A percentile compares a stretch with the other conserved stretches of the same genome.
Evolutionary conservation across 2,888 invertebrate species (phyloP).

Genomic region (Harpalus rufipes): DNA sequence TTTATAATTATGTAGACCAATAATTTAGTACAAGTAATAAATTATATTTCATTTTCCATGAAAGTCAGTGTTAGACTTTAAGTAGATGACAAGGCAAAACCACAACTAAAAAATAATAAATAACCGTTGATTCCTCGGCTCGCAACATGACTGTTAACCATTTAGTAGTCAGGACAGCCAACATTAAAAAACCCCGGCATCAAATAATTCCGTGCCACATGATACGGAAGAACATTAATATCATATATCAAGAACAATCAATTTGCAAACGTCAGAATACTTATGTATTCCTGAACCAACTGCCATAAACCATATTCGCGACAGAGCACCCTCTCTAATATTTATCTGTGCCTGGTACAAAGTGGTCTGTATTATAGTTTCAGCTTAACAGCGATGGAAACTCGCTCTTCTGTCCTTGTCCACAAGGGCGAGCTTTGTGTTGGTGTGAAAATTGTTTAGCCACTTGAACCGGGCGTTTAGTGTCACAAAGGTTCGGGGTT

Average conservation of each 20-base stretch:
- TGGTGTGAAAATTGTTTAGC: conserved; percentile 62
- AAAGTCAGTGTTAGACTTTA: conserved; percentile 23
- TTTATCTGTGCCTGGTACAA: conserved; percentile 67
- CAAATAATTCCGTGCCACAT: conserved; percentile 64
- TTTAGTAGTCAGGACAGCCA: conserved; percentile 54
- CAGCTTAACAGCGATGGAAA: conserved; percentile 19
- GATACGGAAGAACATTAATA: conserved; percentile 66
- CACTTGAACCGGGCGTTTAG: conserved; percentile 61
- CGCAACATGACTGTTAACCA: conserved; percentile 54
- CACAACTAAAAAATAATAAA: conserved; percentile 61
- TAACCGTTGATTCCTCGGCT: conserved; percentile 23
- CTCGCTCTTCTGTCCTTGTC: neutral
- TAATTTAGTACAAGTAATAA: conserved; percentile 17
- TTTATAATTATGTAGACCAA: neutral
- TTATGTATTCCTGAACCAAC: conserved; percentile 61
- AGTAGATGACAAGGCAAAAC: conserved; percentile 41
- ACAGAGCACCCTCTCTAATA: conserved; percentile 58
- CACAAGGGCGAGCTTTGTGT: conserved; percentile 34
- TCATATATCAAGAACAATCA: conserved; percentile 67
- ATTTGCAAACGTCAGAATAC: conserved; percentile 66
- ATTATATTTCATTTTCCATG: conserved; percentile 2
- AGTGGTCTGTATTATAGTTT: conserved; percentile 59
- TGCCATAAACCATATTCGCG: conserved; percentile 60
- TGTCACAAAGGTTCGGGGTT: conserved; percentile 57
- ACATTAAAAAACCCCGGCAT: conserved; percentile 59